Base-by-base conservation (phyloP, 2,888 invertebrate species). In the Phengaris arion region DNA sequence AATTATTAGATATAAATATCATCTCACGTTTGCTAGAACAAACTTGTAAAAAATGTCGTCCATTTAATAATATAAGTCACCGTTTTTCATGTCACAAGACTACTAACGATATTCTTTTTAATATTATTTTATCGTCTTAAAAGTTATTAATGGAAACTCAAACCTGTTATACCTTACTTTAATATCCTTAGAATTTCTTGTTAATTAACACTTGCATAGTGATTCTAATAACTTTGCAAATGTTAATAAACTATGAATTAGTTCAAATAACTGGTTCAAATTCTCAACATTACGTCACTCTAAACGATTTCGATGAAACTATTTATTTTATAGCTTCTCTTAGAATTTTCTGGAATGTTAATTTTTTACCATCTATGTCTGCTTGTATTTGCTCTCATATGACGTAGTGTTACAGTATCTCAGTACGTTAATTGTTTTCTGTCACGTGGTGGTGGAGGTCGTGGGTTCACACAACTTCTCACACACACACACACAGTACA, bases 361-460 rank as follows among this genome's bases (percentile, higher is more conserved):
- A 48, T 48, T 3, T 48, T 48, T 54, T 54, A n/a, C n/a, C 13
- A 55, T 10, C 10, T 12, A 9, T 4, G 12, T 52, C 52, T 52
- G 52, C 52, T 52, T 52, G 12, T 52, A 10, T 52, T 48, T 7
- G 12, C 8, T 52, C 12, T 52, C 10, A 10, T 12, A 52, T 52
- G 6, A 0, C n/a, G n/a, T 55, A 55, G 55, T 55, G 0, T n/a
- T 10, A 52, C n/a, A 7, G 55, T n/a, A n/a, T 55, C 2, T 54
- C 5, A 54, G 54, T 54, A 10, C 9, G 10, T 54, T 1, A 8
- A 9, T 12, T 0, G 13, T 13, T 2, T 13, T 13, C 2, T 51
- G 54, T 55, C 55, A 55, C 55, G 55, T 55, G n/a, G 55, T 55
- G 55, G 55, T 55, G 55, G 55, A 55, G 55, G 55, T 55, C 55